These are phyloP conservation scores for Donacobius atricapilla DNA, from an alignment of 2,113 vertebrate species.

Conservation along the genomic window DNA sequence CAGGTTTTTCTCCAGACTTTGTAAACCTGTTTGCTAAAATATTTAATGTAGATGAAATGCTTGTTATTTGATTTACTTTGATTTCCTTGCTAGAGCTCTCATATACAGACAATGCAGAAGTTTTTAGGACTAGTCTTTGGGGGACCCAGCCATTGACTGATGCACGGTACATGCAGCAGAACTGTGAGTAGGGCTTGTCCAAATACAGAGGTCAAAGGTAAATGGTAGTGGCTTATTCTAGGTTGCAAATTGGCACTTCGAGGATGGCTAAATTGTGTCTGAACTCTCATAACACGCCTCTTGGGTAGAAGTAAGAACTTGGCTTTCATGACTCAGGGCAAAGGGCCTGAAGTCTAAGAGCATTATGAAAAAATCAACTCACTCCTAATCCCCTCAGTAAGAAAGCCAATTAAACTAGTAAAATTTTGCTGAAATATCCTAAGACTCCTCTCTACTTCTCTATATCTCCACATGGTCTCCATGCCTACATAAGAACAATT, in stretches of 20 bases:
- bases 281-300: background rate
- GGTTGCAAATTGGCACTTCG: background rate
- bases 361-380: background rate
- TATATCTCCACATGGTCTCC: background rate
- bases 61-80: background rate
- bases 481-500: background rate
- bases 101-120: background rate
- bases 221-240: background rate
- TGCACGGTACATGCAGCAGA: background rate
- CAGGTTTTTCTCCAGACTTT: background rate
- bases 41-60: background rate
- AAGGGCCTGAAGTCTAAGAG: background rate
- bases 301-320: background rate
- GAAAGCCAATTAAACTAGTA: background rate
- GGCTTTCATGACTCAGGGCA: background rate
- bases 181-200: background rate
- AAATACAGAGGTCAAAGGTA: background rate
- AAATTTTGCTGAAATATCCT: background rate
- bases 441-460: background rate
- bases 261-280: background rate
- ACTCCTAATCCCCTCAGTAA: background rate
- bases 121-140: background rate
- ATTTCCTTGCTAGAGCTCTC: background rate
- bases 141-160: background rate
- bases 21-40: background rate